These are phyloP conservation scores for Chaetodon trifascialis DNA, from an alignment of 2,113 vertebrate genomes.

Conservation along the genomic window DNA sequence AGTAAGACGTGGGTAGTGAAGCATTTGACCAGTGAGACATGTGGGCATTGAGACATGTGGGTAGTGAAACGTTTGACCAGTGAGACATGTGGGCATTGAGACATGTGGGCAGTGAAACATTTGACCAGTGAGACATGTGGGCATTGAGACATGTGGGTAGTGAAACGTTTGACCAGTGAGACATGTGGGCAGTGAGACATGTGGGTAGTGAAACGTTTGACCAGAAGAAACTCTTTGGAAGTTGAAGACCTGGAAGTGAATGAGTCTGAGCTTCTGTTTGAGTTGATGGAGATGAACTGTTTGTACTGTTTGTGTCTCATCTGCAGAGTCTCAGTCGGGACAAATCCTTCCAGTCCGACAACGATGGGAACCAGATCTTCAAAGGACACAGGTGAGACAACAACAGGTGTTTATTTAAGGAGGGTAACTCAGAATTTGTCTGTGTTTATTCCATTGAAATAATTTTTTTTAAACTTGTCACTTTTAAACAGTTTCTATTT, in stretches of 20 bases:
- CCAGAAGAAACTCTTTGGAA: no score
- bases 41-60: no score
- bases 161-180: neutral
- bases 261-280: neutral
- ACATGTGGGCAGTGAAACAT: neutral
- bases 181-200: neutral
- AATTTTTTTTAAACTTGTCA: no score
- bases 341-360: slow-evolving; percentile 90
- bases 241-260: no score
- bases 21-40: no score
- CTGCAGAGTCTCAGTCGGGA: slow-evolving; percentile 88
- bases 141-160: no score
- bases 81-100: no score
- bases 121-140: neutral
- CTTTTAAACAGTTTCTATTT: no score
- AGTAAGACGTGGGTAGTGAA: neutral
- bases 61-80: neutral
- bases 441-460: no score
- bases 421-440: no score
- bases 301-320: slow-evolving; percentile 18
- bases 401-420: neutral
- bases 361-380: slow-evolving; percentile 90
- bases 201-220: no score
- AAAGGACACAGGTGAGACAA: slow-evolving; percentile 92
- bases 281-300: neutral